Base-by-base conservation (phyloP, 2,797 vertebrate species). In the Rachycentron canadum region DNA sequence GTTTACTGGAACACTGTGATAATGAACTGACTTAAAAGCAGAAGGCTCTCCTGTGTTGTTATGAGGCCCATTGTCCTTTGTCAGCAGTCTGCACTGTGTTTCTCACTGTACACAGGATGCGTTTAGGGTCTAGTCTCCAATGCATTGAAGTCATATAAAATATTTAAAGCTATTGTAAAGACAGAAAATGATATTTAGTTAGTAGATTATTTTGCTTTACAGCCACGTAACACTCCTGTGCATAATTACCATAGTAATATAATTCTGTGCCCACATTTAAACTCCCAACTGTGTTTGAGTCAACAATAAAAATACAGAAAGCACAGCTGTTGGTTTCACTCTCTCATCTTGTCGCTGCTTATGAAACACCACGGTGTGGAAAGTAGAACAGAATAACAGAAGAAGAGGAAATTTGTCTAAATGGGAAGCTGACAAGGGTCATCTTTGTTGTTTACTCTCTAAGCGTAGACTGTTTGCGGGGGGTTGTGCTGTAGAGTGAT, bases 401-500 rank as follows among this genome's bases (percentile, higher is more conserved):
- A 73, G 65, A 92, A 90, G 87, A 60, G 93, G 88, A 94, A 95
- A 89, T 86, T 62, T 61, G 67, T 85, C 76, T 84, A 85, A 91
- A 93, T 93, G 84, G 91, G 91, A 94, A 94, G 87, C 85, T 88
- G 87, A 88, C 87, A 87, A 52, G 84, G 86, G 89, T 92, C 88
- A 88, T 90, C 83, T 88, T 86, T 89, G 89, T 91, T 93, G 89
- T 88, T 91, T 86, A 79, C 82, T 72, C 73, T 81, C 62, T 55
- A 55, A 88, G 76, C 2, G 64, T 78, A 89, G 85, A 84, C 88
- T 79, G 69, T 78, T 78, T 73, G 76, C 34, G 19, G 26, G 30
- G 32, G 41, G 73, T 67, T 89, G 73, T 76, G 41, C 78, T 82
- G 79, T 82, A 78, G 73, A 77, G 78, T 38, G 25, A 28, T 9